phyloP scores from a whole-genome alignment of 1,140 invertebrate species.

The Heliothis virescens region DNA sequence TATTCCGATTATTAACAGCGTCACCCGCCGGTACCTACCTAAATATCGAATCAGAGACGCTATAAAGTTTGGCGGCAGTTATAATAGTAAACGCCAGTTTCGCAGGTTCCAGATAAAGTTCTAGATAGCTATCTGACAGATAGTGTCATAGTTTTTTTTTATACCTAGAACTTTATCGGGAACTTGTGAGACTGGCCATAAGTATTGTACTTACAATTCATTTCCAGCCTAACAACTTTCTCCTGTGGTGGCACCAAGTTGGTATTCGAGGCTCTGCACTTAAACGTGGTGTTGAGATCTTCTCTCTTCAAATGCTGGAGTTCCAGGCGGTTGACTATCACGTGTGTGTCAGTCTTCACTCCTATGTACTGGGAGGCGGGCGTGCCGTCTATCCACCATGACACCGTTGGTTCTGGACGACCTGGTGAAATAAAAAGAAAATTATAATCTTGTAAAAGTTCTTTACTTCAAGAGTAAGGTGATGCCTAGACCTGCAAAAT shows the following conservation, averaged over 20 bases:
- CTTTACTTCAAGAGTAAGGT: too few relatives aligned
- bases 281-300: slow-evolving; percentile 93
- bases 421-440: slow-evolving; percentile 85
- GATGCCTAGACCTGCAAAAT: too few relatives aligned
- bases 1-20: too few relatives aligned
- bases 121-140: too few relatives aligned
- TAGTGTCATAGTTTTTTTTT: too few relatives aligned
- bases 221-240: slow-evolving; percentile 91
- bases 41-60: too few relatives aligned
- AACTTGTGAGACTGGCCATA: too few relatives aligned
- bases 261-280: slow-evolving; percentile 95
- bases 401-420: slow-evolving; percentile 92
- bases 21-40: too few relatives aligned
- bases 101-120: too few relatives aligned
- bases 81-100: too few relatives aligned
- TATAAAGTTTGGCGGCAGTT: too few relatives aligned
- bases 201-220: slow-evolving; percentile 89
- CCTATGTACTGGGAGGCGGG: slow-evolving; percentile 86
- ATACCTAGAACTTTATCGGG: too few relatives aligned
- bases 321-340: slow-evolving; percentile 92
- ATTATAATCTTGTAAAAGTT: neutral
- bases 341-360: slow-evolving; percentile 89
- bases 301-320: slow-evolving; percentile 90
- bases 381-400: slow-evolving; percentile 92
- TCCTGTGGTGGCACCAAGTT: slow-evolving; percentile 93